These are phyloP conservation scores for Heteractis magnifica DNA, from an alignment of 92 coral and sea anemone genomes.

Conservation along the genomic window DNA sequence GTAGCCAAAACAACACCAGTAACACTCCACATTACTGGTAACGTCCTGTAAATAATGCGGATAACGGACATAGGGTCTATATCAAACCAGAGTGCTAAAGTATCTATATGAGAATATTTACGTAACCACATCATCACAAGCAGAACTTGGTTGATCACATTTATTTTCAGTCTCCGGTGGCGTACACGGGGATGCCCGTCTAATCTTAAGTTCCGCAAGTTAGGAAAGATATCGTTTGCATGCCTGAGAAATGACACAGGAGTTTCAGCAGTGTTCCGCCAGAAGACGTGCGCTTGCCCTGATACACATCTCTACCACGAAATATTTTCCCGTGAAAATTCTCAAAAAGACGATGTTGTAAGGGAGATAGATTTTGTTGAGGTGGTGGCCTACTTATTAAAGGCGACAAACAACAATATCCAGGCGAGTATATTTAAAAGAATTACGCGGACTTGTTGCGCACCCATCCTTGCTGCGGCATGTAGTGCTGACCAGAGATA, in stretches of 20 bases:
- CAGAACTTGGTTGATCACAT: conserved; percentile 35
- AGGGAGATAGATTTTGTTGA: conserved; percentile 11
- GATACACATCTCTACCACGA: conserved; percentile 17
- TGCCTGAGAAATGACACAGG: conserved; percentile 9
- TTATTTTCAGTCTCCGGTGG: conserved; percentile 39
- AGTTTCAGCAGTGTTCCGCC: too few relatives aligned
- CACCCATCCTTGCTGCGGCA: not conserved
- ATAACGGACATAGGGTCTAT: conserved; percentile 41
- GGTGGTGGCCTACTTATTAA: conserved; percentile 13
- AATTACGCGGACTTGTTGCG: conserved; percentile 26
- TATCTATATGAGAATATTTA: conserved; percentile 41
- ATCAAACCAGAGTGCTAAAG: conserved; percentile 37
- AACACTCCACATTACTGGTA: conserved; percentile 21
- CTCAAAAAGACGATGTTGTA: conserved; percentile 30
- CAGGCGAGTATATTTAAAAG: conserved; percentile 34
- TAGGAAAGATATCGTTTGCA: conserved; percentile 1
- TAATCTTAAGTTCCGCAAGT: conserved; percentile 1
- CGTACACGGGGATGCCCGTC: conserved; percentile 18
- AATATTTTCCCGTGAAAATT: conserved; percentile 29
- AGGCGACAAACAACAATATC: conserved; percentile 12
- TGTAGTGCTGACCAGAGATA: too few relatives aligned
- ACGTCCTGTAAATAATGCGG: conserved; percentile 37
- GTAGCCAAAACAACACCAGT: too few relatives aligned
- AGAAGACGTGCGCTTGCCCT: conserved; percentile 27
- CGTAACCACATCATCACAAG: conserved; percentile 38